Conservation (phyloP, 2,113 vertebrate species). For the Machaerirhynchus nigripectus region DNA sequence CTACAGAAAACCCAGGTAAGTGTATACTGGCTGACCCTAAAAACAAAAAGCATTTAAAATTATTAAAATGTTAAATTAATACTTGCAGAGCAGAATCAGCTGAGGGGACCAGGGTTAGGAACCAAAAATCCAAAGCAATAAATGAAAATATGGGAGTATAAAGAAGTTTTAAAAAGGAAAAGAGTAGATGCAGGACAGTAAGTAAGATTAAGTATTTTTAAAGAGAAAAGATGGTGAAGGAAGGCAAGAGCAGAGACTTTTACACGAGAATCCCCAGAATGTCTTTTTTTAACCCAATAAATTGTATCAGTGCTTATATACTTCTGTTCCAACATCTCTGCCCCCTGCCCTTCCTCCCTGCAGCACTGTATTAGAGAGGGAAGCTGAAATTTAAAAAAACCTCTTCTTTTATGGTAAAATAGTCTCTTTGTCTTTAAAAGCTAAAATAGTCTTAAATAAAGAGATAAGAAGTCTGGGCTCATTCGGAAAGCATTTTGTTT, state of each 20-base stretch:
- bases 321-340: neutral
- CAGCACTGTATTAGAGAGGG: neutral
- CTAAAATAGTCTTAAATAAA: neutral
- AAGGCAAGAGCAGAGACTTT: neutral
- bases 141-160: neutral
- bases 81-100: neutral
- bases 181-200: neutral
- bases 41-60: neutral
- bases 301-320: neutral
- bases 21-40: neutral
- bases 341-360: neutral
- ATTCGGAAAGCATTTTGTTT: neutral
- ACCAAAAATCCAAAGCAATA: neutral
- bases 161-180: neutral
- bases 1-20: slow-evolving; percentile 70
- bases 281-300: neutral
- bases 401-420: neutral
- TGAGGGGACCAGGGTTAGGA: neutral
- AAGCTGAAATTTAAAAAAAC: neutral
- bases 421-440: neutral
- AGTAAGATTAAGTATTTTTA: neutral
- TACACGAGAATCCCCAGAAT: neutral
- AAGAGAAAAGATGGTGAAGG: neutral
- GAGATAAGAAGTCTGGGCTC: neutral
- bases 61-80: neutral